Base-by-base conservation (phyloP, 1,140 invertebrate genomes). In the Euura lappo region DNA sequence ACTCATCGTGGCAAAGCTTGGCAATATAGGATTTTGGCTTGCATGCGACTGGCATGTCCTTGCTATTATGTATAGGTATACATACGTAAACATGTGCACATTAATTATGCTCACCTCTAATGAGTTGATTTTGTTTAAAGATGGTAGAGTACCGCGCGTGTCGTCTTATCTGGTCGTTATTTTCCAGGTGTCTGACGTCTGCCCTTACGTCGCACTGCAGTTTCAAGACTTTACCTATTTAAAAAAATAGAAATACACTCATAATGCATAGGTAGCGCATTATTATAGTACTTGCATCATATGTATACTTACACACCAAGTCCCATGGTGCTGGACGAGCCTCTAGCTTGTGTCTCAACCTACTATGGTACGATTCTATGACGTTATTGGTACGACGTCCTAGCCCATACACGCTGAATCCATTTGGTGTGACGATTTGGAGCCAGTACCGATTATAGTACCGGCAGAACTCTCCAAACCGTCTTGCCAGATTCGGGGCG, bases 381-480 rank as follows among this genome's bases (percentile, higher is more conserved):
- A 66, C 43, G 11, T 71, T 71, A 10, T 71, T 71, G 3, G 71
- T 71, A 3, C 71, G 64, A n/a, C 71, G 71, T 4, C 71, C 43
- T 2, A 71, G 64, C 4, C 71, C 71, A 45, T 71, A 71, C 42
- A 71, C 71, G 13, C 71, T 71, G 64, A 65, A 71, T 3, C 71
- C 71, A 3, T 5, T 2, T 65, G 71, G 71, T 2, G 64, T 71
- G 3, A 71, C 71, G 4, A 65, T 66, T 2, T 45, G 42, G 6
- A 71, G 44, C 71, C 71, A 71, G 68, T 71, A 71, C 10, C 71
- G 71, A 2, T 6, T 45, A n/a, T 71, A 71, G 45, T 71, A 71
- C 3, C 2, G 3, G 64, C 60, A 65, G 46, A 71, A 71, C 43
- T 2, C 0, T 64, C 7, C 11, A 4, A 71, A 71, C 28, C 64